phyloP scores from a whole-genome alignment of 2,888 invertebrate species.

The Tenodera sinensis region DNA sequence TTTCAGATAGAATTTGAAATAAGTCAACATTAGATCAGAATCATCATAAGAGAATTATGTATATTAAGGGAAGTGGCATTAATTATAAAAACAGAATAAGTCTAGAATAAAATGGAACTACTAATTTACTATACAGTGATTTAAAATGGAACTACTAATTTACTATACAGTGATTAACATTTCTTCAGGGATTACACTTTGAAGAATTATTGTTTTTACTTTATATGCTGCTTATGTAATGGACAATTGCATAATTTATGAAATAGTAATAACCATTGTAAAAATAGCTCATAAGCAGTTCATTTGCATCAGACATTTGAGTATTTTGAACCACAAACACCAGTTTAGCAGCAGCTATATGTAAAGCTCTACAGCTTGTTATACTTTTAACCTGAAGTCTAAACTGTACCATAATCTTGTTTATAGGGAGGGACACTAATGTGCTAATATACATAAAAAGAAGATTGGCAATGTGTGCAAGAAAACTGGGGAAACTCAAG shows the following conservation, averaged over 20 bases:
- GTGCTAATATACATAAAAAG: slow-evolving; percentile 92
- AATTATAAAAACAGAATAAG: too few relatives aligned
- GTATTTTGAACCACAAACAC: background rate
- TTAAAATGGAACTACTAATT: too few relatives aligned
- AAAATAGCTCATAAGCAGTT: too few relatives aligned
- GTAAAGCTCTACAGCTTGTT: background rate
- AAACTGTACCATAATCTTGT: slow-evolving; percentile 10
- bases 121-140: too few relatives aligned
- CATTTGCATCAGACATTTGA: background rate
- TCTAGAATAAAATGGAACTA: too few relatives aligned
- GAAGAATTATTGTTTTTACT: too few relatives aligned
- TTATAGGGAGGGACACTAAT: slow-evolving; percentile 79
- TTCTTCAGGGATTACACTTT: background rate
- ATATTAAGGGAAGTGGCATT: too few relatives aligned
- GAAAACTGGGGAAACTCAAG: slow-evolving; percentile 88
- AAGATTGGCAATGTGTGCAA: slow-evolving; percentile 94
- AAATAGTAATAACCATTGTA: background rate
- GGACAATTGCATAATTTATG: background rate
- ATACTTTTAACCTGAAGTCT: background rate
- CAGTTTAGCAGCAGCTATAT: background rate
- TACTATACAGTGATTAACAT: too few relatives aligned
- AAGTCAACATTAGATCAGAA: too few relatives aligned
- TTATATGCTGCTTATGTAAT: too few relatives aligned
- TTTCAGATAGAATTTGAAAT: too few relatives aligned
- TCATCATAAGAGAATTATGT: too few relatives aligned